A percentile compares a stretch with the other conserved stretches of the same genome.
phyloP scores from a whole-genome alignment of 1,140 invertebrate genomes.

The Philopotamus ludificatus region DNA sequence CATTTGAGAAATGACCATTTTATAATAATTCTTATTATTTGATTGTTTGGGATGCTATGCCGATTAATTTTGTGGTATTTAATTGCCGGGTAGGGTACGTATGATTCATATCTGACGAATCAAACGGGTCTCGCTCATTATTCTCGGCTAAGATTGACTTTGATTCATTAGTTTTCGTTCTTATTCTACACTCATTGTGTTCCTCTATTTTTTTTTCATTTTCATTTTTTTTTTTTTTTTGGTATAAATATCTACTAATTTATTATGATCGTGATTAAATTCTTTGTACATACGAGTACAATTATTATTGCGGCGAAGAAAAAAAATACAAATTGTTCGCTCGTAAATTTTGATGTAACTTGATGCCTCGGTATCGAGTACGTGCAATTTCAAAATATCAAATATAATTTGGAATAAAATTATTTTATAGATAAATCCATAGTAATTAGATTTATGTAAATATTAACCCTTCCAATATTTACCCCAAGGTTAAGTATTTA shows the following conservation, averaged over 20 bases:
- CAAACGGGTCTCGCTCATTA: conserved; percentile 37
- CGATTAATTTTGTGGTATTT: conserved; percentile 33
- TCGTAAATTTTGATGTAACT: too few relatives aligned
- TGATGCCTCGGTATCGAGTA: too few relatives aligned
- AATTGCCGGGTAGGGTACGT: conserved; percentile 31
- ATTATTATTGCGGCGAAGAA: background rate
- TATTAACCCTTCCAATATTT: too few relatives aligned
- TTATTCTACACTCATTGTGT: conserved; percentile 6
- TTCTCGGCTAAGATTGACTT: conserved; percentile 37
- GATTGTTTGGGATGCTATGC: conserved; percentile 20
- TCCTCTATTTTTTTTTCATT: conserved; percentile 11
- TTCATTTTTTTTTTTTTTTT: conserved; percentile 12
- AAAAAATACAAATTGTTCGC: too few relatives aligned
- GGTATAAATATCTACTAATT: conserved; percentile 24
- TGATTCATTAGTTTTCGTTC: conserved; percentile 39
- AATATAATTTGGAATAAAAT: too few relatives aligned
- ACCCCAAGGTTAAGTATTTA: too few relatives aligned
- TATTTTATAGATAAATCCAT: too few relatives aligned
- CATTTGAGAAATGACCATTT: background rate
- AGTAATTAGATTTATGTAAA: too few relatives aligned
- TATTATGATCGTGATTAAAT: conserved; percentile 22
- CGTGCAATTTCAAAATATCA: too few relatives aligned
- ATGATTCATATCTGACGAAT: conserved; percentile 26
- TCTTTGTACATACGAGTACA: background rate
- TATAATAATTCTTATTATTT: background rate